Conservation (phyloP, 1,140 invertebrate genomes). For the Copidosoma floridanum region DNA sequence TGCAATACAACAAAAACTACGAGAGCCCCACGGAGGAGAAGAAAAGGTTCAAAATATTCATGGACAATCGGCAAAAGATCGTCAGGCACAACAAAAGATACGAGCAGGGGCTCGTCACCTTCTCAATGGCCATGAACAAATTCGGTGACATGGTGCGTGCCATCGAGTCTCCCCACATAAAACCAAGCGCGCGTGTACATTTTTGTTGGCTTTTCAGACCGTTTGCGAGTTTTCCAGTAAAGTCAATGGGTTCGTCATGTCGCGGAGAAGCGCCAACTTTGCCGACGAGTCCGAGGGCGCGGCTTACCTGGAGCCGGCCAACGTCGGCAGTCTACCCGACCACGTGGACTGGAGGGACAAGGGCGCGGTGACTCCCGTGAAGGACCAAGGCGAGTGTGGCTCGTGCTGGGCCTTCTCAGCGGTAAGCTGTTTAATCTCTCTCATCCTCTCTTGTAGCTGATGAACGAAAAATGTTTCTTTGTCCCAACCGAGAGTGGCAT, state of each 20-base stretch:
- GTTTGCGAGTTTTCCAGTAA: slow-evolving; percentile 74
- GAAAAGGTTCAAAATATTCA: slow-evolving; percentile 81
- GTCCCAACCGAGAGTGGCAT: background rate
- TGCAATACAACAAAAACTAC: slow-evolving; percentile 71
- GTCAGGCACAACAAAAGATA: slow-evolving; percentile 77
- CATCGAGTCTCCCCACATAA: too few species aligned
- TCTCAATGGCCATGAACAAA: slow-evolving; percentile 73
- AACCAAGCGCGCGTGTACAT: background rate
- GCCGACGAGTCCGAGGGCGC: slow-evolving; percentile 56
- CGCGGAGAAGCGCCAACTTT: slow-evolving; percentile 13
- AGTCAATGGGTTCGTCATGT: slow-evolving; percentile 75
- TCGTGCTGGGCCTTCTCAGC: slow-evolving; percentile 58
- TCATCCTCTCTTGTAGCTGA: too few species aligned
- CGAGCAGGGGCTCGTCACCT: slow-evolving; percentile 65
- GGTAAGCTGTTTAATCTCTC: slow-evolving; percentile 54
- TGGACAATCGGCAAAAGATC: slow-evolving; percentile 82
- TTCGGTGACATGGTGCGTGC: slow-evolving; percentile 73
- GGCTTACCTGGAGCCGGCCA: slow-evolving; percentile 71
- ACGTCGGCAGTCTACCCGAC: slow-evolving; percentile 70
- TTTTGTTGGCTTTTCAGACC: slow-evolving; percentile 53
- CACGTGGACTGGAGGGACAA: slow-evolving; percentile 50
- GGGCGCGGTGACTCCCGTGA: background rate
- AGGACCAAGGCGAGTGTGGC: background rate
- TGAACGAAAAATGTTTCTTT: too few species aligned
- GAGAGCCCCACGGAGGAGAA: slow-evolving; percentile 71